Conservation (phyloP, 2,113 vertebrate genomes). For the Chaenocephalus aceratus region DNA sequence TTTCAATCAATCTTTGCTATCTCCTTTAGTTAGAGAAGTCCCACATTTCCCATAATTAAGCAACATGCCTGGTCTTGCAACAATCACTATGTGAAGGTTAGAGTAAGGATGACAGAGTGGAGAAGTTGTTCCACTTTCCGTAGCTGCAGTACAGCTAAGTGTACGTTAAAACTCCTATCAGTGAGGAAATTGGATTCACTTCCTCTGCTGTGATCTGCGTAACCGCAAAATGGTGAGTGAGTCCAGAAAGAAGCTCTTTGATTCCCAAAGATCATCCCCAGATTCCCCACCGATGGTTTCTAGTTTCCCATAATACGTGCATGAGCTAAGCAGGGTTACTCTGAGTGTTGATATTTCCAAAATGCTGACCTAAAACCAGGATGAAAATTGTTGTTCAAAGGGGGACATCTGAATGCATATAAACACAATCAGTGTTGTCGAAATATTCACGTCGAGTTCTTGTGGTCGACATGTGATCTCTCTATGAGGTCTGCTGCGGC, state of each 20-base stretch:
- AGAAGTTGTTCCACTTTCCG: constrained; percentile 36
- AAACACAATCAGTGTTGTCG: constrained; percentile 71
- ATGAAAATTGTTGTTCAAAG: constrained; percentile 46
- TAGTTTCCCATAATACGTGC: constrained; percentile 52
- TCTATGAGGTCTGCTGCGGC: constrained; percentile 46
- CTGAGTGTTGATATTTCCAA: constrained; percentile 54
- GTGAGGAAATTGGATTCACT: constrained; percentile 56
- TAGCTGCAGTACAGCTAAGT: constrained; percentile 27
- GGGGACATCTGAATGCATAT: constrained; percentile 52
- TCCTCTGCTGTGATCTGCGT: constrained; percentile 56
- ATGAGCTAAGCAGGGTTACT: constrained; percentile 45
- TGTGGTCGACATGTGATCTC: constrained; percentile 54
- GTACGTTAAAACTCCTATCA: constrained; percentile 51
- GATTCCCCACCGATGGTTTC: constrained; percentile 23
- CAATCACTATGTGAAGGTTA: constrained; percentile 14
- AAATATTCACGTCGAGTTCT: constrained; percentile 58
- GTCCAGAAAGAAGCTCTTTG: constrained; percentile 45
- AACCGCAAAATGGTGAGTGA: constrained; percentile 48
- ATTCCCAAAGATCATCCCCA: constrained; percentile 30
- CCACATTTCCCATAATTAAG: constrained; percentile 28
- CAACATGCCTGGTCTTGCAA: constrained; percentile 14
- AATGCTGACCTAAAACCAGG: constrained; percentile 51
- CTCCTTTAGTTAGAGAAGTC: constrained; percentile 9
- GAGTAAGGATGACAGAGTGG: constrained; percentile 10
- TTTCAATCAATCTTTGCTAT: constrained; percentile 4